A percentile compares a stretch with the other conserved stretches of the same genome.
Evolutionary conservation across 2,113 vertebrate genomes (phyloP).

Genomic region (Syrmaticus mikado): DNA sequence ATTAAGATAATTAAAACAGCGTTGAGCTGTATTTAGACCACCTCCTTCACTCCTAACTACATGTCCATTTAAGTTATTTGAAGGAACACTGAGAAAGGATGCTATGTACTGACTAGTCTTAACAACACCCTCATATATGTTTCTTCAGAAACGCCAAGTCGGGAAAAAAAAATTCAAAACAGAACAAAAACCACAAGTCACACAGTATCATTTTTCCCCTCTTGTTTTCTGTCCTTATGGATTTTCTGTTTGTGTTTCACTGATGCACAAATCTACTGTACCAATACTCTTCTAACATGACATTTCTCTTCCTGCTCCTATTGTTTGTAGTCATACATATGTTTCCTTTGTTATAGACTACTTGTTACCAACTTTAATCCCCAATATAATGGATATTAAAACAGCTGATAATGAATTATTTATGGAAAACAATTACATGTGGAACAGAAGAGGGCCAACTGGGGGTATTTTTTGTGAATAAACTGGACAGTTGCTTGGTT

Average conservation of each 20-base stretch:
- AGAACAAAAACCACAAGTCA: fast-evolving
- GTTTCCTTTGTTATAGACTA: not conserved
- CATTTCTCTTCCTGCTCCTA: not conserved
- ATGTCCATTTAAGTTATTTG: not conserved
- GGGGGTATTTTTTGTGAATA: not conserved
- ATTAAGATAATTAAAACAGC: not conserved
- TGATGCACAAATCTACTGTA: not conserved
- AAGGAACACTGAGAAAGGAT: not conserved
- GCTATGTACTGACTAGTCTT: not conserved
- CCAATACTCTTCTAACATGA: not conserved
- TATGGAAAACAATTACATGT: not conserved
- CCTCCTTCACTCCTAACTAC: not conserved
- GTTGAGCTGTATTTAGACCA: not conserved
- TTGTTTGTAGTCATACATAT: not conserved
- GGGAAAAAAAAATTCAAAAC: not conserved
- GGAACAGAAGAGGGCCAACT: not conserved
- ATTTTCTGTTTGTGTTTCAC: not conserved
- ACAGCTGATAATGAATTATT: not conserved
- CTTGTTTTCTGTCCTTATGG: not conserved
- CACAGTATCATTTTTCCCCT: not conserved
- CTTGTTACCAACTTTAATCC: not conserved
- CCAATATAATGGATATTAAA: not conserved
- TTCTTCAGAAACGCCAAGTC: not conserved
- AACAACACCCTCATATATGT: not conserved
- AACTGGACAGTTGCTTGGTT: fast-evolving